Percentiles rank a stretch among this genome's conserved stretches.
These are phyloP conservation scores for Orientallactaga sibirica DNA, from an alignment of 2,797 vertebrate genomes.

Conservation along the genomic window DNA sequence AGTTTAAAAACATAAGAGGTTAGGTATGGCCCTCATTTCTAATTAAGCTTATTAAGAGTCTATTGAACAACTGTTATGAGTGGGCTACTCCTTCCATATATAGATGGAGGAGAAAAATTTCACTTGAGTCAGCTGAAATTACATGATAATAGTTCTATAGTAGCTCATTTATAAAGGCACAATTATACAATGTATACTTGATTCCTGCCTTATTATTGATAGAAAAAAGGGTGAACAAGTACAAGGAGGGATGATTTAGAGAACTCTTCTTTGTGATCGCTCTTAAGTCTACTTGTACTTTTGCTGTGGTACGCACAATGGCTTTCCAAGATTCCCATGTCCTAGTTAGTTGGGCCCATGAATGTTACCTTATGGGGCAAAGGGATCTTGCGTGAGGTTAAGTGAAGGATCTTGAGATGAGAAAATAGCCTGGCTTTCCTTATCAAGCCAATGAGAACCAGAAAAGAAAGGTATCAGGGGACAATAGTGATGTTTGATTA, in stretches of 20 bases:
- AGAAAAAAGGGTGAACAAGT: background rate
- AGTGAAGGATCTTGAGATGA: background rate
- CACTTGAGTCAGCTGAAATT: background rate
- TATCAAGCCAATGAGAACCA: background rate
- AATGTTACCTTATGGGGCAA: background rate
- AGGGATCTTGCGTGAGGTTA: background rate
- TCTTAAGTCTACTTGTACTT: background rate
- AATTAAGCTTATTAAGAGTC: background rate
- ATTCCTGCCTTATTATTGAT: background rate
- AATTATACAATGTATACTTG: background rate
- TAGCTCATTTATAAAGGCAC: background rate
- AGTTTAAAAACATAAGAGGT: constrained; percentile 12
- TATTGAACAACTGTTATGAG: background rate
- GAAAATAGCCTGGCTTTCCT: background rate
- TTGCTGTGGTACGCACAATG: background rate
- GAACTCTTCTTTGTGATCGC: background rate
- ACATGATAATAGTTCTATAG: background rate
- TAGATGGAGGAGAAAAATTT: background rate
- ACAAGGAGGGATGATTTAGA: background rate
- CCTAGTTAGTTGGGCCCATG: background rate
- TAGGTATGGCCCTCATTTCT: background rate
- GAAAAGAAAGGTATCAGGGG: background rate
- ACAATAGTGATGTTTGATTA: background rate
- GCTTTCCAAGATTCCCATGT: background rate
- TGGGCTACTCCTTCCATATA: background rate